A percentile compares a stretch with the other conserved stretches of the same genome.
These are phyloP conservation scores for Bostrychus sinensis DNA, from an alignment of 2,113 vertebrate genomes.

Conservation along the genomic window DNA sequence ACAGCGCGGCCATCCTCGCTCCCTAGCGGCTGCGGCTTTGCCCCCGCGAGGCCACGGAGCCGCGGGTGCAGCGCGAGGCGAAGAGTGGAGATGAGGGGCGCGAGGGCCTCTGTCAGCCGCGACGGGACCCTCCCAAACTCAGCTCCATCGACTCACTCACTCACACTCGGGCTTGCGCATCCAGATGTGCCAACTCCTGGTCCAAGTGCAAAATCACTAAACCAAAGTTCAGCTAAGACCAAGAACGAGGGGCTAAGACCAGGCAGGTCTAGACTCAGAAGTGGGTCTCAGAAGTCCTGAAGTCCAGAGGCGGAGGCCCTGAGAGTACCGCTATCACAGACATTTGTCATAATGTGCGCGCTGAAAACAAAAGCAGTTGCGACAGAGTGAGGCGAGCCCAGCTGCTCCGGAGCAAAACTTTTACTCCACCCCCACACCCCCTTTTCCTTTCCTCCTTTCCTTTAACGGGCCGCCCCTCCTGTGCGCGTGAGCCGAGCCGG, in stretches of 20 bases:
- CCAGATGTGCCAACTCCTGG: conserved; percentile 1
- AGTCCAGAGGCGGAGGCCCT: neutral
- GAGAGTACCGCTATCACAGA: neutral
- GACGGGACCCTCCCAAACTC: conserved; percentile 3
- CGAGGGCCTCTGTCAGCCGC: conserved; percentile 1
- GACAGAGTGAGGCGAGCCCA: conserved; percentile 57
- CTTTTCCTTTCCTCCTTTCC: conserved; percentile 2
- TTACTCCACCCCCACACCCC: conserved; percentile 52
- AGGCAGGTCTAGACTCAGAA: neutral
- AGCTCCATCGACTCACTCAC: conserved; percentile 4
- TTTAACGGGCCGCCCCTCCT: conserved; percentile 50
- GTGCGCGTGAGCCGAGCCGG: conserved; percentile 39
- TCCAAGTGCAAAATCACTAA: neutral
- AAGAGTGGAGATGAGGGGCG: neutral
- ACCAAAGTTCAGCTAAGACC: neutral
- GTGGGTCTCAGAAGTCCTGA: neutral
- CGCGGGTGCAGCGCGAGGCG: neutral
- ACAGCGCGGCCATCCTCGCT: conserved; percentile 51
- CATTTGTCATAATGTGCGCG: neutral
- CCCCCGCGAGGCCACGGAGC: neutral
- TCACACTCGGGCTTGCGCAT: conserved; percentile 4
- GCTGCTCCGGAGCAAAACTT: conserved; percentile 50
- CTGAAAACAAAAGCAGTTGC: conserved; percentile 61
- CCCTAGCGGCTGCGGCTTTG: neutral
- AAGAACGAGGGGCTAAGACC: neutral